phyloP scores from a whole-genome alignment of 1,140 invertebrate genomes.

The Diploscapter pachys region DNA sequence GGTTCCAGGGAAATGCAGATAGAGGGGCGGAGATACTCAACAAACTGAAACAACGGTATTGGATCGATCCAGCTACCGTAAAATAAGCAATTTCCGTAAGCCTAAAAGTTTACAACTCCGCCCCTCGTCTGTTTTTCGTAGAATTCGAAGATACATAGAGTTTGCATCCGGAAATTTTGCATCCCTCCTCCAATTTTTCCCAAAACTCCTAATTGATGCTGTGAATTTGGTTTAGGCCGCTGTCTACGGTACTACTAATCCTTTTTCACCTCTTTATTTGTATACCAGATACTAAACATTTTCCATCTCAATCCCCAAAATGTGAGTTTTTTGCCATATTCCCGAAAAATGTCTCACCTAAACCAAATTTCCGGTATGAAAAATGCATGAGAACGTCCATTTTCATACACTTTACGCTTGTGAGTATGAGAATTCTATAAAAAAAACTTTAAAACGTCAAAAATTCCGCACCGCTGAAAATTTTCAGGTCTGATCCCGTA shows the following conservation, averaged over 20 bases:
- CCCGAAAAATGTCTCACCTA: not conserved
- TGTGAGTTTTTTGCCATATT: no score
- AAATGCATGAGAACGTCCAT: not conserved
- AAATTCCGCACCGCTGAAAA: no score
- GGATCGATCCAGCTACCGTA: no score
- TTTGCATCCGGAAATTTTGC: no score
- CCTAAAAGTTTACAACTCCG: no score
- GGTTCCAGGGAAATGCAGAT: slow-evolving; percentile 11
- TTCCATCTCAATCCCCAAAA: not conserved
- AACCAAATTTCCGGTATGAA: not conserved
- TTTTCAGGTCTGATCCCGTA: slow-evolving; percentile 34
- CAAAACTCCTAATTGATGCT: not conserved
- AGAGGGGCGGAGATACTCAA: not conserved
- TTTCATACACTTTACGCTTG: not conserved
- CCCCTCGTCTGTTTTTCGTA: no score
- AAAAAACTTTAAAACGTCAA: not conserved
- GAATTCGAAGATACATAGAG: no score
- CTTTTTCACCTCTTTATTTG: slow-evolving; percentile 28
- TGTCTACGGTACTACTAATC: slow-evolving; percentile 37
- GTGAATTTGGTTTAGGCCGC: slow-evolving; percentile 22
- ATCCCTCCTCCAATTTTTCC: not conserved
- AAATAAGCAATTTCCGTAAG: no score
- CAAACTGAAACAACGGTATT: no score
- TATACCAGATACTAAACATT: slow-evolving; percentile 21
- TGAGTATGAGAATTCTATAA: not conserved